phyloP scores from a whole-genome alignment of 2,888 invertebrate species.

The Leptura quadrifasciata region DNA sequence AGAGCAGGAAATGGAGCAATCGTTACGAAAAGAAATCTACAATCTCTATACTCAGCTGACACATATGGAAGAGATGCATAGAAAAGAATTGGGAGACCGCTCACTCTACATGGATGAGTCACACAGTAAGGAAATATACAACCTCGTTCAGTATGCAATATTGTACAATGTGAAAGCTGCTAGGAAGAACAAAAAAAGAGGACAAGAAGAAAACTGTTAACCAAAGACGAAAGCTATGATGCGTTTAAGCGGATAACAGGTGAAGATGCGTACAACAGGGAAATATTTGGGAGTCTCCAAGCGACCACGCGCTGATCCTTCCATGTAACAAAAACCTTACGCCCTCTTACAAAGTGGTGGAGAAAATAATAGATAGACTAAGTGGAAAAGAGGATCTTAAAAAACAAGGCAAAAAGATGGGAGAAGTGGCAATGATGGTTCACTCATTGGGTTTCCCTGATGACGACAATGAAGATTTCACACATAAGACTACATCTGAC shows the following conservation, averaged over 20 bases:
- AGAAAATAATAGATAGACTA: conserved; percentile 39
- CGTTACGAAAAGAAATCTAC: background rate
- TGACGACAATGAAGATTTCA: conserved; percentile 43
- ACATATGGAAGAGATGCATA: no score
- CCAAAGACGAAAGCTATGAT: conserved; percentile 34
- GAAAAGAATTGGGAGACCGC: no score
- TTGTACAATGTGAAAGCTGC: conserved; percentile 35
- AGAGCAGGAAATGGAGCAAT: background rate
- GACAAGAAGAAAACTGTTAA: conserved; percentile 20
- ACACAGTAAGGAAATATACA: conserved; percentile 1
- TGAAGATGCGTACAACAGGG: conserved; percentile 10
- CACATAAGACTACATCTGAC: conserved; percentile 25
- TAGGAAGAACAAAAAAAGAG: conserved; percentile 9
- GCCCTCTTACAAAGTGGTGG: conserved; percentile 16
- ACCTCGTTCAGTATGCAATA: background rate
- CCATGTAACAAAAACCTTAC: conserved; percentile 36
- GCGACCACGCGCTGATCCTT: conserved; percentile 37
- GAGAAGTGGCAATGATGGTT: conserved; percentile 49
- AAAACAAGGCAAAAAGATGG: conserved; percentile 39
- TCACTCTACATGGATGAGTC: no score
- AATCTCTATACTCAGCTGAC: no score
- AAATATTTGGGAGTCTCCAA: conserved; percentile 41
- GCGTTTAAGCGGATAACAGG: conserved; percentile 32
- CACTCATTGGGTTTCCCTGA: conserved; percentile 51
- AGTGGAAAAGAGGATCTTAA: conserved; percentile 40